A percentile compares a stretch with the other conserved stretches of the same genome.
Evolutionary conservation across 2,797 vertebrate species (phyloP).

Genomic region (Halcyon leucocephala): DNA sequence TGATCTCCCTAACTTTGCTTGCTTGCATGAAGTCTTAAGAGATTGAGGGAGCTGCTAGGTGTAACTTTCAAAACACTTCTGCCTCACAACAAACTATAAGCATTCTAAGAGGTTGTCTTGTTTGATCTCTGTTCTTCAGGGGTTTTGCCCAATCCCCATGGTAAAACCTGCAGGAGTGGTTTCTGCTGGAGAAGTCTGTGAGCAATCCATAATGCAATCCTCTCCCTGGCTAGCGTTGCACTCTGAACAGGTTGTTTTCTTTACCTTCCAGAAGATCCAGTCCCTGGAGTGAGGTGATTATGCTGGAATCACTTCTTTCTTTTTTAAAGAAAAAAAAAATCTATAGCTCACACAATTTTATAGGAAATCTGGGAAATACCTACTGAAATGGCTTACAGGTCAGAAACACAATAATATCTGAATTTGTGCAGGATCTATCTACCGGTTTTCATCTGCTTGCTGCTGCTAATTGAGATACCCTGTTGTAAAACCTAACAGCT

Average conservation of each 20-base stretch:
- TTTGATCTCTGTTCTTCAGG: conserved; percentile 9
- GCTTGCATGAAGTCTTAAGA: neutral
- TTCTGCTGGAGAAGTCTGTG: neutral
- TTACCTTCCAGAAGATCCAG: neutral
- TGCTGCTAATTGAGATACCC: neutral
- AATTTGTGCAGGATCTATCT: neutral
- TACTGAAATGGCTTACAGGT: neutral
- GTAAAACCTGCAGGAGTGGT: neutral
- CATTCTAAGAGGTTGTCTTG: conserved; percentile 1
- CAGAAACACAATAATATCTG: neutral
- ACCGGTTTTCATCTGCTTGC: neutral
- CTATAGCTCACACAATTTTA: conserved; percentile 12
- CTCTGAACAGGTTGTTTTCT: conserved; percentile 14
- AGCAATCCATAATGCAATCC: conserved; percentile 6
- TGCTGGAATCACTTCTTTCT: neutral
- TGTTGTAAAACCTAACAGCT: neutral
- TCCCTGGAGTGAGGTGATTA: neutral
- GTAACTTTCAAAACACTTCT: conserved; percentile 22
- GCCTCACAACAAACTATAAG: neutral
- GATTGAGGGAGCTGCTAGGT: neutral
- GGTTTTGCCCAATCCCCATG: neutral
- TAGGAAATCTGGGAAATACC: conserved; percentile 23
- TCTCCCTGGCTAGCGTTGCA: neutral
- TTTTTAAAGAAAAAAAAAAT: neutral
- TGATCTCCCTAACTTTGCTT: neutral